Percentiles rank a stretch among this genome's conserved stretches.
These are phyloP conservation scores for Teinopalpus imperialis DNA, from an alignment of 2,888 invertebrate genomes.

Conservation along the genomic window DNA sequence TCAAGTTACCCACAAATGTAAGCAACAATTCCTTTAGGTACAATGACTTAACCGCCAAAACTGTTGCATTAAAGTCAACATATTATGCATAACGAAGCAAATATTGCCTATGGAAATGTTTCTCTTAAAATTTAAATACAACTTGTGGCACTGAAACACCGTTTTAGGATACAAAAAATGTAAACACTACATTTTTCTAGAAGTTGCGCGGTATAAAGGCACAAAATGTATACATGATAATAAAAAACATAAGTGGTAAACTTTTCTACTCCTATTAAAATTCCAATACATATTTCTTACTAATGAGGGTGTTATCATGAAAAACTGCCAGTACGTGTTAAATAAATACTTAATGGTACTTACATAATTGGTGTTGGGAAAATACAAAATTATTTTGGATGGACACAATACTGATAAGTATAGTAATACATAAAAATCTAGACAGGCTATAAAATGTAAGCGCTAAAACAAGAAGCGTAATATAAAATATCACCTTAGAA, in stretches of 20 bases:
- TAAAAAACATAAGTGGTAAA: constrained; percentile 11
- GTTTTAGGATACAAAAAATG: constrained; percentile 36
- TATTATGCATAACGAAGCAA: constrained; percentile 21
- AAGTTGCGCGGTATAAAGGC: constrained; percentile 64
- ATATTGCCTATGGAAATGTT: constrained; percentile 68
- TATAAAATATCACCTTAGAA: constrained; percentile 55
- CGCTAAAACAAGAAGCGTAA: constrained; percentile 37
- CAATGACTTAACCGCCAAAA: constrained; percentile 30
- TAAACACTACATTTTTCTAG: constrained; percentile 41
- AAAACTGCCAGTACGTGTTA: constrained; percentile 9
- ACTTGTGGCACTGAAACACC: constrained; percentile 66
- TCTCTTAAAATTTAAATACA: constrained; percentile 47
- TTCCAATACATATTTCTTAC: constrained; percentile 21
- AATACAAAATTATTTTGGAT: constrained; percentile 29
- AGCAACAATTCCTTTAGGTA: constrained; percentile 18
- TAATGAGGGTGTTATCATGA: background rate
- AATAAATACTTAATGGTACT: constrained; percentile 21
- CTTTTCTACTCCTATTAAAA: constrained; percentile 21
- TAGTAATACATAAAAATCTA: constrained; percentile 34
- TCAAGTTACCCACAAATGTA: constrained; percentile 21
- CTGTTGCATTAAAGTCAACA: constrained; percentile 14
- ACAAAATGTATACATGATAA: constrained; percentile 39
- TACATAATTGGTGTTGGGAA: constrained; percentile 12
- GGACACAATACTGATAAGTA: constrained; percentile 57
- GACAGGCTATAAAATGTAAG: constrained; percentile 41